Conservation (phyloP, 2,888 invertebrate genomes). For the Limnephilus lunatus region DNA sequence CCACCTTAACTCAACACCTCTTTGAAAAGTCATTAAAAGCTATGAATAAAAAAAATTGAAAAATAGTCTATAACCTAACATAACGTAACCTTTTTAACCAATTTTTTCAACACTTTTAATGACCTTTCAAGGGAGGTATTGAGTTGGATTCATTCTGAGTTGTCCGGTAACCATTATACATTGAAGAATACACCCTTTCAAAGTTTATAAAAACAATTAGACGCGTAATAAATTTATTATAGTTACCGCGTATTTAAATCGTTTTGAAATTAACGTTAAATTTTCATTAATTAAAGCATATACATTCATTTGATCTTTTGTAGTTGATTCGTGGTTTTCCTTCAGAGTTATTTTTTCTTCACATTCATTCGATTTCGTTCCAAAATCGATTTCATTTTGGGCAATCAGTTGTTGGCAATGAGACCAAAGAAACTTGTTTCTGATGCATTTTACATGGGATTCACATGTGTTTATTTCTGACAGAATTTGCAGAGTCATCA, state of each 20-base stretch:
- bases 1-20: too few relatives aligned
- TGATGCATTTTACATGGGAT: neutral
- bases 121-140: too few relatives aligned
- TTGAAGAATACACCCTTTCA: too few relatives aligned
- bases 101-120: too few relatives aligned
- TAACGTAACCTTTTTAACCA: too few relatives aligned
- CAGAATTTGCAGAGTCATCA: conserved; percentile 7
- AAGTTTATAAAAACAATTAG: too few relatives aligned
- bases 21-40: too few relatives aligned
- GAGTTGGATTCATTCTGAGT: too few relatives aligned
- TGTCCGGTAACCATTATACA: too few relatives aligned
- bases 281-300: neutral
- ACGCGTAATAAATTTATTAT: neutral
- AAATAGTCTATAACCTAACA: too few relatives aligned
- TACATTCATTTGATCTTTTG: neutral
- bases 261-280: conserved; percentile 15
- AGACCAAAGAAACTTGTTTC: neutral
- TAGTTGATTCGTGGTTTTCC: neutral
- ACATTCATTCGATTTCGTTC: neutral
- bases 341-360: neutral
- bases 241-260: neutral
- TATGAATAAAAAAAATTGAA: too few relatives aligned
- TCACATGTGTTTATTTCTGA: conserved; percentile 8
- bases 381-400: neutral
- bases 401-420: neutral